A percentile compares a stretch with the other conserved stretches of the same genome.
Conservation (phyloP, 2,113 vertebrate genomes). For the Podilymbus podiceps region DNA sequence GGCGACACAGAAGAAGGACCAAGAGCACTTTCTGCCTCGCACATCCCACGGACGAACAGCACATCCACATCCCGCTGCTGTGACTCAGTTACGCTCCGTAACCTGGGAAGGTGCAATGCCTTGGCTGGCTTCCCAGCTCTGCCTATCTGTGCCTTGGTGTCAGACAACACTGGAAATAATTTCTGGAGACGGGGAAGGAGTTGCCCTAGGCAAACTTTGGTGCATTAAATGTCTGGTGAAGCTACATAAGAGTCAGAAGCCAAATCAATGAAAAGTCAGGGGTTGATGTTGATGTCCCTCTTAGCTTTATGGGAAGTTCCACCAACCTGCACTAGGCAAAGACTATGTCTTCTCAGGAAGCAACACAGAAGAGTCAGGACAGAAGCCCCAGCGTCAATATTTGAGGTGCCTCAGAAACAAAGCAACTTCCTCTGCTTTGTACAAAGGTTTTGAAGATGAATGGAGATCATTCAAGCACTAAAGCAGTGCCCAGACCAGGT, state of each 20-base stretch:
- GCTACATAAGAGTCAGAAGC: background rate
- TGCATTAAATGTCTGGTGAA: background rate
- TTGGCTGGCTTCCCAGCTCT: background rate
- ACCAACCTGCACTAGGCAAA: background rate
- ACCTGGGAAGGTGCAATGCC: background rate
- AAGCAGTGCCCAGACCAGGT: background rate
- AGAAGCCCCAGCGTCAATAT: background rate
- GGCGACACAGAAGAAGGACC: background rate
- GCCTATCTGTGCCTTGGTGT: background rate
- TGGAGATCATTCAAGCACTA: background rate
- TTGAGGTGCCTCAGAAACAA: background rate
- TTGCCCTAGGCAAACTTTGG: background rate
- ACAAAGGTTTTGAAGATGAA: background rate
- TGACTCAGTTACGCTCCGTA: background rate
- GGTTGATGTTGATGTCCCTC: background rate
- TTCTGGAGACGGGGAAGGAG: background rate
- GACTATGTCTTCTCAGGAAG: background rate
- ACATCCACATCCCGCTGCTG: background rate
- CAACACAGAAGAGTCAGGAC: background rate
- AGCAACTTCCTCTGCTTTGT: background rate
- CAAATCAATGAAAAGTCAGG: background rate
- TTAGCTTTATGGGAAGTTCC: background rate
- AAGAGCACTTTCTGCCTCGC: background rate
- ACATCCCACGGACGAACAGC: background rate
- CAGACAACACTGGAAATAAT: background rate